Conservation (phyloP, 1,140 invertebrate genomes). For the Meloidogyne exigua region DNA sequence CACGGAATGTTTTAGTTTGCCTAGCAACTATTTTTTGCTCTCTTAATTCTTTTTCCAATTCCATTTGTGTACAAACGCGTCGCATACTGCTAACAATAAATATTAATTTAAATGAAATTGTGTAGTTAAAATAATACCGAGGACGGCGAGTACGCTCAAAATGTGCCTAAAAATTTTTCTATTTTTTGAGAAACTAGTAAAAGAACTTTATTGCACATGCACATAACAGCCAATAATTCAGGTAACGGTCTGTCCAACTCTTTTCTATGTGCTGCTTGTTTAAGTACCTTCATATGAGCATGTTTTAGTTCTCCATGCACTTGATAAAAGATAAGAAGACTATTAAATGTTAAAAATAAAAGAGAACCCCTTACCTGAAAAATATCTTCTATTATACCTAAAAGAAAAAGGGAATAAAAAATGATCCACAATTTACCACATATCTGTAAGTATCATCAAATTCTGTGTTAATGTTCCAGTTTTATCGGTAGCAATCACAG, state of each 20-base stretch:
- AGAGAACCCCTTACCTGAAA: conserved; percentile 37
- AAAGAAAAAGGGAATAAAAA: background rate
- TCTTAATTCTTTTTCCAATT: conserved; percentile 42
- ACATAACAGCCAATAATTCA: conserved; percentile 59
- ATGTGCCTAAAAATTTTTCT: background rate
- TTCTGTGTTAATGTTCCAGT: conserved; percentile 97
- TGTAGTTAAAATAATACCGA: no score
- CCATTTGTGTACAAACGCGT: conserved; percentile 55
- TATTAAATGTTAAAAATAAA: background rate
- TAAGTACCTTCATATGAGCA: conserved; percentile 35
- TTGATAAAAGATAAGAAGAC: conserved; percentile 10
- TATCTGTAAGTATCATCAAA: conserved; percentile 92
- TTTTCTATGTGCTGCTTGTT: conserved; percentile 32
- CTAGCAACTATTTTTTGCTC: conserved; percentile 41
- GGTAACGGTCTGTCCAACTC: conserved; percentile 56
- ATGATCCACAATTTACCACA: conserved; percentile 41
- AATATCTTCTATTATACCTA: conserved; percentile 45
- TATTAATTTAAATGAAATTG: no score
- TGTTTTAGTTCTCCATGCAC: conserved; percentile 50
- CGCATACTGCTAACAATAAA: conserved; percentile 28
- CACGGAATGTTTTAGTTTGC: conserved; percentile 58
- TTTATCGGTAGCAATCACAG: conserved; percentile 95
- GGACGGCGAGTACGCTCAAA: conserved; percentile 32
- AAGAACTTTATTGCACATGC: conserved; percentile 57
- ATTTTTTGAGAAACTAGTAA: conserved; percentile 28